Conservation (phyloP, 2,888 invertebrate species). For the Diarsia dahlii region DNA sequence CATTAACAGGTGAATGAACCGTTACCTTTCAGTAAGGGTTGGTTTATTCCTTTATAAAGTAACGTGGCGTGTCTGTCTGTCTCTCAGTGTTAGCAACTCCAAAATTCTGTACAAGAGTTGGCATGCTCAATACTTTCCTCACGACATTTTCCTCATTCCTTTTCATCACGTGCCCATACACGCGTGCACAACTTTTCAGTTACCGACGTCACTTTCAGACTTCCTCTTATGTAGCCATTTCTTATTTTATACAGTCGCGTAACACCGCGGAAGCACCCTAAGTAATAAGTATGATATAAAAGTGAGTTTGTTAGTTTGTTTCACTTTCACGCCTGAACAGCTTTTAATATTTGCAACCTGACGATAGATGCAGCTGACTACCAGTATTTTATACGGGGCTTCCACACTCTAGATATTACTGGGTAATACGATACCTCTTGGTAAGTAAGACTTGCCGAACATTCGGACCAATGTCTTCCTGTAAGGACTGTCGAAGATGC, state of each 20-base stretch:
- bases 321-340: too few species aligned
- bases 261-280: too few species aligned
- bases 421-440: not conserved
- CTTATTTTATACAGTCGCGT: too few species aligned
- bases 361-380: not conserved
- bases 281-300: too few species aligned
- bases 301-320: too few species aligned
- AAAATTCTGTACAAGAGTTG: not conserved
- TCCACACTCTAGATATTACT: not conserved
- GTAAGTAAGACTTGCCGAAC: not conserved
- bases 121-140: too few species aligned
- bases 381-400: not conserved
- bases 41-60: not conserved
- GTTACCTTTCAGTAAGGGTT: not conserved
- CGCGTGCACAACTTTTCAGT: too few species aligned
- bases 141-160: too few species aligned
- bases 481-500: not conserved
- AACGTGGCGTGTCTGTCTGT: not conserved
- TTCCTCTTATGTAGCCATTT: too few species aligned
- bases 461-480: not conserved
- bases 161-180: too few species aligned
- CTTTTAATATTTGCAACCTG: not conserved
- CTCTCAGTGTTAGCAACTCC: not conserved
- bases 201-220: too few species aligned
- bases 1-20: slow-evolving; percentile 33